phyloP scores from a whole-genome alignment of 2,888 invertebrate species.

The Parnassius glacialis region DNA sequence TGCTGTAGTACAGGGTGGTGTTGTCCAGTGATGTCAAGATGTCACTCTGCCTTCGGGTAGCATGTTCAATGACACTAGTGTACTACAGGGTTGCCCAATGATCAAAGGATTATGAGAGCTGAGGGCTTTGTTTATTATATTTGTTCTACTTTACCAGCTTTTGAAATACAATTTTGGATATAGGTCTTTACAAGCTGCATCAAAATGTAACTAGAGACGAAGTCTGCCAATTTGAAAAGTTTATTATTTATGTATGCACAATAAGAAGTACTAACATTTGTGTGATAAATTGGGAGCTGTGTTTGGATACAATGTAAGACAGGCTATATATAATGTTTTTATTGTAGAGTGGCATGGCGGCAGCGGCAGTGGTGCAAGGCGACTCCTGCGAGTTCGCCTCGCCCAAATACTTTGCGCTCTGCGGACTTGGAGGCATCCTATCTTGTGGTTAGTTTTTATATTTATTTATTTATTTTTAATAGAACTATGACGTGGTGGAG shows the following conservation, averaged over 20 bases:
- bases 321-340: too few species aligned
- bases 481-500: too few species aligned
- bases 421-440: conserved; percentile 92
- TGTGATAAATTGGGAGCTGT: too few species aligned
- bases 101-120: conserved; percentile 68
- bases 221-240: too few species aligned
- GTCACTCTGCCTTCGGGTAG: conserved; percentile 39
- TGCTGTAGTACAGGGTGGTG: conserved; percentile 34
- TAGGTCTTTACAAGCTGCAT: too few species aligned
- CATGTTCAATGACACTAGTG: conserved; percentile 31
- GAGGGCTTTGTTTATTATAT: conserved; percentile 45
- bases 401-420: conserved; percentile 92
- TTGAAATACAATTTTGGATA: too few species aligned
- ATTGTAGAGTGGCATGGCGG: conserved; percentile 60
- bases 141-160: too few species aligned
- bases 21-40: conserved; percentile 30
- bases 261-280: too few species aligned
- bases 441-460: conserved; percentile 76
- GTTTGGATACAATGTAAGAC: too few species aligned
- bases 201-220: too few species aligned
- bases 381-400: conserved; percentile 96
- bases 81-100: conserved; percentile 54
- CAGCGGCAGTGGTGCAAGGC: conserved; percentile 47
- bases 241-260: too few species aligned
- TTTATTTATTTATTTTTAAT: too few species aligned